Evolutionary conservation across 2,888 invertebrate species (phyloP).

Genomic region (Synergus gifuensis): DNA sequence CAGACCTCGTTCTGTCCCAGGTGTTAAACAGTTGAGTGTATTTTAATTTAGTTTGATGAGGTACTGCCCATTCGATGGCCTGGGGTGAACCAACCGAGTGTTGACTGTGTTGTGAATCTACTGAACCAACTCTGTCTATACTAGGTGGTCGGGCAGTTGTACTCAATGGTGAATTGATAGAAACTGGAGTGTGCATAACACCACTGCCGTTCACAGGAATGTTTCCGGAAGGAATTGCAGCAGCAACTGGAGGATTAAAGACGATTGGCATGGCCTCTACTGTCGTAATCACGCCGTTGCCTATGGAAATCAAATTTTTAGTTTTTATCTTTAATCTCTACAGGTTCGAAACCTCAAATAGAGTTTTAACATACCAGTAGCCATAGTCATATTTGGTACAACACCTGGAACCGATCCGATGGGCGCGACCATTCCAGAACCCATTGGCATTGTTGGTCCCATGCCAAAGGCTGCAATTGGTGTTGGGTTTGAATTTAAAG

Average conservation of each 20-base stretch:
- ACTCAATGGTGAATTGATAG: conserved; percentile 73
- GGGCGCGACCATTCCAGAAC: conserved; percentile 56
- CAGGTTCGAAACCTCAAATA: neutral
- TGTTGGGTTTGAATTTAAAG: conserved; percentile 71
- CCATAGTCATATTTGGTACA: conserved; percentile 57
- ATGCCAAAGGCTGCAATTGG: conserved; percentile 74
- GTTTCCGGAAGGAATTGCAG: conserved; percentile 53
- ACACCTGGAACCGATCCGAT: conserved; percentile 39
- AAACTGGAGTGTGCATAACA: conserved; percentile 72
- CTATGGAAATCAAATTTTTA: conserved; percentile 49
- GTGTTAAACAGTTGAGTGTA: conserved; percentile 97
- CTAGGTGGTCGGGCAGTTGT: conserved; percentile 76
- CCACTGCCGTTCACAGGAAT: conserved; percentile 63
- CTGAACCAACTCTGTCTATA: conserved; percentile 81
- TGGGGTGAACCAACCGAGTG: conserved; percentile 77
- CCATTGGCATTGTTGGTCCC: conserved; percentile 68
- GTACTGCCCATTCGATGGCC: conserved; percentile 90
- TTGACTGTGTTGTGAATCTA: conserved; percentile 80
- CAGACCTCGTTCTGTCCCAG: conserved; percentile 92
- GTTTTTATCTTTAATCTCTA: neutral
- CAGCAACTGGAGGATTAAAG: conserved; percentile 53
- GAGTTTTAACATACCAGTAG: conserved; percentile 59
- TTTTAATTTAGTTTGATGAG: conserved; percentile 89
- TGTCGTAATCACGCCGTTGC: conserved; percentile 63
- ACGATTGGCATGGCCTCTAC: conserved; percentile 62